Percentiles rank a stretch among this genome's conserved stretches.
These are phyloP conservation scores for Phortica variegata DNA, from an alignment of 1,140 invertebrate genomes.

Conservation along the genomic window DNA sequence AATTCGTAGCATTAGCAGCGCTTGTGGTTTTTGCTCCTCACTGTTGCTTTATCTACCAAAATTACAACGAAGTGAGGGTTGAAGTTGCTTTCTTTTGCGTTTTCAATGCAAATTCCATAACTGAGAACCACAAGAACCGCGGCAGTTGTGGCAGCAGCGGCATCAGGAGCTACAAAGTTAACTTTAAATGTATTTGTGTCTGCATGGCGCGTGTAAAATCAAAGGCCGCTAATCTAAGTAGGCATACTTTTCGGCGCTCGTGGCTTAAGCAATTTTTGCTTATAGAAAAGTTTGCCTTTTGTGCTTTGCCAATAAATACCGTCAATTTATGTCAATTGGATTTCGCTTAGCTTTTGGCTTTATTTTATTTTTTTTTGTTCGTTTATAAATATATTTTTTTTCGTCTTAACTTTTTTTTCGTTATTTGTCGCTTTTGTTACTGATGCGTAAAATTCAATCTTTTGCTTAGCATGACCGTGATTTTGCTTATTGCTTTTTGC, in stretches of 20 bases:
- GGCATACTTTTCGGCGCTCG: constrained; percentile 18
- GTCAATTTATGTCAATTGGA: constrained; percentile 40
- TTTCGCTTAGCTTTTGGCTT: too few species aligned
- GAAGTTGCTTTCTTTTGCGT: not conserved
- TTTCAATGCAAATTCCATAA: constrained; percentile 1
- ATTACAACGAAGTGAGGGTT: not conserved
- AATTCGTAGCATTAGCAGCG: too few species aligned
- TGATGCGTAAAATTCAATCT: constrained; percentile 49
- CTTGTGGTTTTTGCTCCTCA: too few species aligned
- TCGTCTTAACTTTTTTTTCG: too few species aligned
- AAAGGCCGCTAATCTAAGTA: constrained; percentile 19
- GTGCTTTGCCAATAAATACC: constrained; percentile 21
- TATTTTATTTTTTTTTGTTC: too few species aligned
- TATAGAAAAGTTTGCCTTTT: constrained; percentile 1
- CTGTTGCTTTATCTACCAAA: not conserved
- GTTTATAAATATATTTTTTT: too few species aligned
- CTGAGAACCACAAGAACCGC: not conserved
- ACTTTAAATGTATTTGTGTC: too few species aligned
- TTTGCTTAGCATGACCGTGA: constrained; percentile 7
- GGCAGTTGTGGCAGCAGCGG: not conserved
- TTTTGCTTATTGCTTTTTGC: too few species aligned
- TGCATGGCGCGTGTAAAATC: not conserved
- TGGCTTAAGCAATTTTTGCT: not conserved
- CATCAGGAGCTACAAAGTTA: not conserved
- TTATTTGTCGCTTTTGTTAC: constrained; percentile 10